Percentiles rank a stretch among this genome's conserved stretches.
These are phyloP conservation scores for Hemicordylus capensis DNA, from an alignment of 2,113 vertebrate species.

Conservation along the genomic window DNA sequence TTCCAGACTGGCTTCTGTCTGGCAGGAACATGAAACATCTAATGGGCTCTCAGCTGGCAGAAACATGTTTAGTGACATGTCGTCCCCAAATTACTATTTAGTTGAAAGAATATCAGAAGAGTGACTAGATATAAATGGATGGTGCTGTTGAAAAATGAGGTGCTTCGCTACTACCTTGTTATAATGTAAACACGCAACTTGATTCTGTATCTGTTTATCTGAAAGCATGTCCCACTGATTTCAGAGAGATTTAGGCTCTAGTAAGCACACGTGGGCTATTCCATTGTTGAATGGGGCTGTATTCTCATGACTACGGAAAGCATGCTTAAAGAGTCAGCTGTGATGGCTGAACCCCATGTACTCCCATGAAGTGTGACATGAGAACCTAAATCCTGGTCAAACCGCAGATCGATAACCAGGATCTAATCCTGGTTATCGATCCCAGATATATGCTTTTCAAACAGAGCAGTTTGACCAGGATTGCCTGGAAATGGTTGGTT, in stretches of 20 bases:
- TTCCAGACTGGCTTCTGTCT: neutral
- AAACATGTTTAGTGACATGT: neutral
- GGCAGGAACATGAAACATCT: neutral
- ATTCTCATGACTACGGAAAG: no score
- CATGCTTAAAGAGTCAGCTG: no score
- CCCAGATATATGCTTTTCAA: no score
- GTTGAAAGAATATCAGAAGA: neutral
- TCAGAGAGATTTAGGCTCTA: no score
- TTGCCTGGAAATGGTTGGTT: no score
- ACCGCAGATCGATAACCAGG: no score
- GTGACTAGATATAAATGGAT: neutral
- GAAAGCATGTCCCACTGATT: neutral
- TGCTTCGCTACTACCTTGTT: neutral
- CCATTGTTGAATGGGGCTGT: neutral
- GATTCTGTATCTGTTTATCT: neutral
- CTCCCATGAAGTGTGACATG: no score
- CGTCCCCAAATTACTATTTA: neutral
- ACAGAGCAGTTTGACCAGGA: no score
- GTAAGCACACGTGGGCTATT: neutral
- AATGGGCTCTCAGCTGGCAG: neutral
- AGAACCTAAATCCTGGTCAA: no score
- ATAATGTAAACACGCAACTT: neutral
- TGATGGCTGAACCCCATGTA: no score
- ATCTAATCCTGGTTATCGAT: no score
- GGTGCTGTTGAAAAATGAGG: neutral